Evolutionary conservation across 2,888 invertebrate genomes (phyloP).

Genomic region (Troides aeacus): DNA sequence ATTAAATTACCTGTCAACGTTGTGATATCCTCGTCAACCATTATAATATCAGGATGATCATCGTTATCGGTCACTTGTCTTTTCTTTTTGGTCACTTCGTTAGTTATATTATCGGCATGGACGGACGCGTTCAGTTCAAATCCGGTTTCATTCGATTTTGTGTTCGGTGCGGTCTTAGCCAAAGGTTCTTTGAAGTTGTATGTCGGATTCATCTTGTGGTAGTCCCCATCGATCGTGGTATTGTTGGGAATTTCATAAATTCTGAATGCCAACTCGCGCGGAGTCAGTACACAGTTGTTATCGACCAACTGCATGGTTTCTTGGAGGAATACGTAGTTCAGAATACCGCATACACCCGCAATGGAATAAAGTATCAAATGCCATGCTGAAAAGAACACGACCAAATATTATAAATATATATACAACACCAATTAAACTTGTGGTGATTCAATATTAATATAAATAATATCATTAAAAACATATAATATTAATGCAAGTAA

Average conservation of each 20-base stretch:
- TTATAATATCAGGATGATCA: conserved; percentile 32
- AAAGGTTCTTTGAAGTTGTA: conserved; percentile 21
- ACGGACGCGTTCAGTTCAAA: conserved; percentile 41
- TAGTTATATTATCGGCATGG: conserved; percentile 31
- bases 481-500: neutral
- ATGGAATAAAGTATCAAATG: conserved; percentile 59
- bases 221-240: conserved; percentile 26
- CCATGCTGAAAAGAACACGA: conserved; percentile 52
- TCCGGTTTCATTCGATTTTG: conserved; percentile 31
- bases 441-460: too few species aligned
- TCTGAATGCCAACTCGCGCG: conserved; percentile 56
- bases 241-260: conserved; percentile 44
- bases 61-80: conserved; percentile 43
- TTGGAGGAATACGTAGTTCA: conserved; percentile 65
- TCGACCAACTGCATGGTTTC: conserved; percentile 60
- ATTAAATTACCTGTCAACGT: conserved; percentile 42
- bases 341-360: conserved; percentile 61
- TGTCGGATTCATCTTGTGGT: conserved; percentile 15
- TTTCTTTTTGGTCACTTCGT: conserved; percentile 35
- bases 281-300: conserved; percentile 59
- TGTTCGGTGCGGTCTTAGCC: conserved; percentile 9
- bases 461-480: too few species aligned
- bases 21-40: conserved; percentile 40
- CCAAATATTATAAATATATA: neutral
- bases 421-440: neutral